These are phyloP conservation scores for Theristus sp. DNA, from an alignment of 2,888 invertebrate genomes.

Conservation along the genomic window DNA sequence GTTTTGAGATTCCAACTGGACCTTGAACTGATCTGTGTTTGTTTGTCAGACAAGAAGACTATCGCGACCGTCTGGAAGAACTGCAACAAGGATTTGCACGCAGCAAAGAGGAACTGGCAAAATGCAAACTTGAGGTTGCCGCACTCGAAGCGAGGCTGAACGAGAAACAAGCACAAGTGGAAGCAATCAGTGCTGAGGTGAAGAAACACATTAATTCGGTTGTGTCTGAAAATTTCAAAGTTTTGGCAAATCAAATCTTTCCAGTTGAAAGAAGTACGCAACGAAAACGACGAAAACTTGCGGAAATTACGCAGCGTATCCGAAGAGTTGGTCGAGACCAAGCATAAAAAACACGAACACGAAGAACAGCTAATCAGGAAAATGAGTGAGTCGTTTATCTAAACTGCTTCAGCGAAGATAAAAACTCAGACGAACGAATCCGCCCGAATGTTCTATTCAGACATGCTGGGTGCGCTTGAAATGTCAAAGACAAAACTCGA, in stretches of 20 bases:
- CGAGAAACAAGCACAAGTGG: slow-evolving; percentile 22
- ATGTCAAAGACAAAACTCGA: slow-evolving; percentile 20
- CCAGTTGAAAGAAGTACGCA: slow-evolving; percentile 19
- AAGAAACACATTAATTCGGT: too few relatives aligned
- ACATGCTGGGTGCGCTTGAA: slow-evolving; percentile 19
- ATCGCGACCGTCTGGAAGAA: slow-evolving; percentile 25
- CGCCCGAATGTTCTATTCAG: slow-evolving; percentile 9
- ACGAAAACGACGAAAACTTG: slow-evolving; percentile 19
- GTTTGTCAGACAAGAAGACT: slow-evolving; percentile 25
- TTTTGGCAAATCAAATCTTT: too few relatives aligned
- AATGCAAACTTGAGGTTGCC: slow-evolving; percentile 23
- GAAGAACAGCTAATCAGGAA: slow-evolving; percentile 12
- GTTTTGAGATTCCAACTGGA: too few relatives aligned
- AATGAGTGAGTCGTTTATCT: slow-evolving; percentile 11
- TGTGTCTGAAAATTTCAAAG: not conserved
- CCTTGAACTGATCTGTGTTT: not conserved
- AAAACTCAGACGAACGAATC: too few relatives aligned
- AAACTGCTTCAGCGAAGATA: too few relatives aligned
- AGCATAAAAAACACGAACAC: slow-evolving; percentile 15
- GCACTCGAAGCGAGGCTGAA: slow-evolving; percentile 21
- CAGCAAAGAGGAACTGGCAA: slow-evolving; percentile 20
- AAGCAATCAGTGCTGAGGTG: slow-evolving; percentile 22
- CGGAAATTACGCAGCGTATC: slow-evolving; percentile 12
- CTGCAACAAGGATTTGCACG: slow-evolving; percentile 22
- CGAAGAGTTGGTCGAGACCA: slow-evolving; percentile 13